A percentile compares a stretch with the other conserved stretches of the same genome.
Conservation (phyloP, 2,797 vertebrate species). For the Acanthurus tractus region DNA sequence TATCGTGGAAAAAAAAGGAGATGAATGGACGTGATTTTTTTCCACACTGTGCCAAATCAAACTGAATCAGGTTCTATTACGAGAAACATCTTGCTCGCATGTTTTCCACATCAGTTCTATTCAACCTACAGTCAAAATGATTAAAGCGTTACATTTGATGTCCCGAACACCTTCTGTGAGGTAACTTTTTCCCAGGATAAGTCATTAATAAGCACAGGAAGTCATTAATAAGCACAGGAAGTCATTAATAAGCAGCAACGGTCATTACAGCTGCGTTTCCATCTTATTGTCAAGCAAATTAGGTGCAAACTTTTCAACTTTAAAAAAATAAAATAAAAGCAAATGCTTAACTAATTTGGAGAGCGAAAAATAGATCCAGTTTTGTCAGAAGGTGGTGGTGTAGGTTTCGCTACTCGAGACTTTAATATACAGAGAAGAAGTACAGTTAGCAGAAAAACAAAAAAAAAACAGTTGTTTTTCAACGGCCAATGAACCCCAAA, state of each 20-base stretch:
- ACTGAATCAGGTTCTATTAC: neutral
- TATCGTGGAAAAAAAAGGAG: neutral
- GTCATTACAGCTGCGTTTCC: conserved; percentile 18
- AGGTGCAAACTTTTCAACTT: no score
- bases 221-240: conserved; percentile 43
- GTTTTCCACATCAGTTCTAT: neutral
- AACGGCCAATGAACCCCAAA: no score
- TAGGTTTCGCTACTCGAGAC: no score
- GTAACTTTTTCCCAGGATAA: conserved; percentile 12
- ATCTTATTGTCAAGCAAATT: no score
- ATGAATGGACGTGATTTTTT: conserved; percentile 1
- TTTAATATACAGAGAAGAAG: no score
- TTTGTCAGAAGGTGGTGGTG: no score
- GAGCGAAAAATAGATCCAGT: no score
- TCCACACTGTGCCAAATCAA: neutral
- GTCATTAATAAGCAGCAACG: conserved; percentile 44
- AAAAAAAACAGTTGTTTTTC: no score
- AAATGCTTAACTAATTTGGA: no score
- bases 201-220: conserved; percentile 4
- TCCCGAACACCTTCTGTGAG: neutral
- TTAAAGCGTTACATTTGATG: neutral
- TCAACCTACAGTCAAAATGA: neutral
- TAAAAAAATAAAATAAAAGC: no score
- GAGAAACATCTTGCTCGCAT: neutral
- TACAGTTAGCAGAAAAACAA: no score